phyloP scores from a whole-genome alignment of 1,140 invertebrate species.

The Drosophila novamexicana region DNA sequence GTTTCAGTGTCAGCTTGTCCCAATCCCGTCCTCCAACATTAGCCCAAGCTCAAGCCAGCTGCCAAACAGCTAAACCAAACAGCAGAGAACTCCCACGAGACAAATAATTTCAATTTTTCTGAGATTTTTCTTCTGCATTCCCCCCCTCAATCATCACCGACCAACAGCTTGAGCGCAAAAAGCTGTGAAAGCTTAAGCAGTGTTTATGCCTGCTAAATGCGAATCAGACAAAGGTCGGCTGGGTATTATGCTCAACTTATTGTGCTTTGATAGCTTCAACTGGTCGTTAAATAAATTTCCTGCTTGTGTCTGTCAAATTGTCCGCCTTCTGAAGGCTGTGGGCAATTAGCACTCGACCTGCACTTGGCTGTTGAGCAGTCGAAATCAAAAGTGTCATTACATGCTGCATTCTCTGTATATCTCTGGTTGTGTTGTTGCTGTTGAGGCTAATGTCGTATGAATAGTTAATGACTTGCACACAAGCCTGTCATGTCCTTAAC shows the following conservation, averaged over 20 bases:
- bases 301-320: conserved; percentile 14
- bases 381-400: conserved; percentile 54
- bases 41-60: background rate
- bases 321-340: conserved; percentile 13
- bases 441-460: conserved; percentile 60
- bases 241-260: conserved; percentile 47
- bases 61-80: conserved; percentile 1
- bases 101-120: conserved; percentile 64
- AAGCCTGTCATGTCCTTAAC: conserved; percentile 15
- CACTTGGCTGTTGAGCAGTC: conserved; percentile 2
- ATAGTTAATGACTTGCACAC: conserved; percentile 68
- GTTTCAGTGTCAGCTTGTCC: background rate
- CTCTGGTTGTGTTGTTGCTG: conserved; percentile 11
- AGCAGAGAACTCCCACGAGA: conserved; percentile 38
- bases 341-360: conserved; percentile 34
- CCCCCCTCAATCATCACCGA: background rate
- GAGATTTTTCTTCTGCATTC: conserved; percentile 14
- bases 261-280: conserved; percentile 52
- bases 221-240: conserved; percentile 56
- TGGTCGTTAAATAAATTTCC: conserved; percentile 52
- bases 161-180: conserved; percentile 10
- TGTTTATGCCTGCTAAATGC: conserved; percentile 66
- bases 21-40: background rate
- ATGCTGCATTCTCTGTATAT: conserved; percentile 10
- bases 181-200: conserved; percentile 57